A percentile compares a stretch with the other conserved stretches of the same genome.
Evolutionary conservation across 2,888 invertebrate species (phyloP).

Genomic region (Dynastes hyllus): DNA sequence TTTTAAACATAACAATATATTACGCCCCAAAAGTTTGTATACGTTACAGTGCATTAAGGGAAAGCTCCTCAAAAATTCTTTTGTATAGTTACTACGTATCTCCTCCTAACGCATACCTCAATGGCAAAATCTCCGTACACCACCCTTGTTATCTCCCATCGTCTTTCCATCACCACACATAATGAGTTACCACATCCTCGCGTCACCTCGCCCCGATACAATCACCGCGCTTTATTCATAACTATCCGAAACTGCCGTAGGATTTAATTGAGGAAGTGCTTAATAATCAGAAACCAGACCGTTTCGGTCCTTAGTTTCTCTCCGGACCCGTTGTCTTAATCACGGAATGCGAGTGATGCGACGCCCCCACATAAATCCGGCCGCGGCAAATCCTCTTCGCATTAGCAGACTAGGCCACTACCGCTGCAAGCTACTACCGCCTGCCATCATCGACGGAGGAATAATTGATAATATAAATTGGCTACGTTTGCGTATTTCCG

Average conservation of each 20-base stretch:
- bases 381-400: constrained; percentile 8
- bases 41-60: too few species aligned
- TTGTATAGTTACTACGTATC: too few species aligned
- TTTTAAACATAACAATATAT: too few species aligned
- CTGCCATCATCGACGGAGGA: constrained; percentile 24
- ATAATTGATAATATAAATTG: constrained; percentile 48
- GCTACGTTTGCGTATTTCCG: constrained; percentile 37
- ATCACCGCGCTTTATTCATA: constrained; percentile 24
- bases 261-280: constrained; percentile 40
- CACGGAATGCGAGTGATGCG: constrained; percentile 23
- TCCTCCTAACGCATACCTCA: not conserved
- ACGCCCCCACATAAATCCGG: constrained; percentile 38
- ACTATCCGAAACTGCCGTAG: constrained; percentile 25
- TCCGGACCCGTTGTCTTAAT: constrained; percentile 17
- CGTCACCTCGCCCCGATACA: constrained; percentile 1
- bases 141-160: not conserved
- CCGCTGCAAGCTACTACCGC: not conserved
- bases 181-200: constrained; percentile 3
- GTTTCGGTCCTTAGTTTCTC: constrained; percentile 20
- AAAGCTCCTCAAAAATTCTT: too few species aligned
- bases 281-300: constrained; percentile 37
- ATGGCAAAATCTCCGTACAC: not conserved
- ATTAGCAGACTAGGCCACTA: not conserved
- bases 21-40: too few species aligned
- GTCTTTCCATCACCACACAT: not conserved